Base-by-base conservation (phyloP, 2,113 vertebrate species). In the Misgurnus mizolepis region DNA sequence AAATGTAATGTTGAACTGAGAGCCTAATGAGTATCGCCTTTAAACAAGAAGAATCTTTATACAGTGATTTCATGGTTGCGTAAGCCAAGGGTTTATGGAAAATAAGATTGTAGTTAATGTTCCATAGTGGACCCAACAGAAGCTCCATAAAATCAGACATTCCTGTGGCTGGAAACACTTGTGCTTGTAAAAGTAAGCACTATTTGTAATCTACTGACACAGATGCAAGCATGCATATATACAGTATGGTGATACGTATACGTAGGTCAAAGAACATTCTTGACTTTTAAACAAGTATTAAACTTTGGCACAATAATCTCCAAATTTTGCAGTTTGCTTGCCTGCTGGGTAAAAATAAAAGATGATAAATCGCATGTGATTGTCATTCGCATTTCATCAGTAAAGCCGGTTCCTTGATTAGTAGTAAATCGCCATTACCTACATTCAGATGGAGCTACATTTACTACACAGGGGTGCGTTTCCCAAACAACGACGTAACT, bases 141-240 rank as follows among this genome's bases (percentile, higher is more conserved):
- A 58, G 17, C 6, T 58, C n/a, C n/a, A 62, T 64, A 49, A 62
- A 22, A 64, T 17, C 27, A 77, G 62, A 77, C 61, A 77, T 77
- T 77, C 61, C 62, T 77, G 61, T 14, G 75, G 62, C 65, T 55
- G 75, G 75, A 77, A 77, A 76, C 0, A 27, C 7, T 55, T 66
- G 45, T 8, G 75, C 34, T 12, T 64, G 61, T 66, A 76, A 76
- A 76, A 27, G 11, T 3, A 18, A 22, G 22, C 39, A 40, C 7
- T 58, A 6, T 11, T 27, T 49, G 49, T 34, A 76, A 41, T 45
- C 40, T 50, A 27, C 9, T n/a, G 47, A 69, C 10, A 8, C 45
- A 58, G 58, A 62, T 34, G 27, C 58, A 75, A 5, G 4, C 73
- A 50, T 7, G 2, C 3, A 68, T 4, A 53, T 27, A 49, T 14